Base-by-base conservation (phyloP, 2,888 invertebrate species). In the Gisinianus flammeolus region DNA sequence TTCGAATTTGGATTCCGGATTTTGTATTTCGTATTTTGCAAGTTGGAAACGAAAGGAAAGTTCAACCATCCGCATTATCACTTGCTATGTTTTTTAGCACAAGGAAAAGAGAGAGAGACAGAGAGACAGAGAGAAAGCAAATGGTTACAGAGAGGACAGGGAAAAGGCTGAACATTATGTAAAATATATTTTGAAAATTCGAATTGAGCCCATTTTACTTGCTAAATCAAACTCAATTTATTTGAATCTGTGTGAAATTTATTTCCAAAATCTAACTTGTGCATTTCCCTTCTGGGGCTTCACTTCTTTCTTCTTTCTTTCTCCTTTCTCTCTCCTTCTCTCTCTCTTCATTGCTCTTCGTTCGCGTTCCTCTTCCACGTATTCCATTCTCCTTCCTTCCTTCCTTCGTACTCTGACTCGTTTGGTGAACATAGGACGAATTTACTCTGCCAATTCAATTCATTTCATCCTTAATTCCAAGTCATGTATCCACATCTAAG, bases 41-140 rank as follows among this genome's bases (percentile, higher is more conserved):
- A n/a, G n/a, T n/a, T n/a, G n/a, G n/a, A n/a, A n/a, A n/a, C n/a
- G n/a, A n/a, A n/a, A n/a, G n/a, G 28, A 66, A 64, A 66, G 68
- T 35, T 68, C 68, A 68, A 35, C 68, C 68, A 35, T 68, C 68
- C 35, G 68, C 35, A 68, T 33, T 68, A 68, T 68, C 66, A 26
- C 26, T 30, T n/a, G 54, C n/a, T n/a, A n/a, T n/a, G n/a, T n/a
- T n/a, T n/a, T n/a, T n/a, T n/a, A 24, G 26, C 5, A 26, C 2
- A 26, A 64, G 4, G 26, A 12, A 10, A 26, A 64, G 64, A 24
- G 24, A 30, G 66, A 66, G 66, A 66, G 66, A 66, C 30, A 66
- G 66, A 66, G 66, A 66, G 66, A 66, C 10, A 66, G 30, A 4
- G 66, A 30, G 66, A 30, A 24, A 64, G 26, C n/a, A 54, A 22